Evolutionary conservation across 64 coral and sea anemone genomes (phyloP).

Genomic region (Montipora cactus): DNA sequence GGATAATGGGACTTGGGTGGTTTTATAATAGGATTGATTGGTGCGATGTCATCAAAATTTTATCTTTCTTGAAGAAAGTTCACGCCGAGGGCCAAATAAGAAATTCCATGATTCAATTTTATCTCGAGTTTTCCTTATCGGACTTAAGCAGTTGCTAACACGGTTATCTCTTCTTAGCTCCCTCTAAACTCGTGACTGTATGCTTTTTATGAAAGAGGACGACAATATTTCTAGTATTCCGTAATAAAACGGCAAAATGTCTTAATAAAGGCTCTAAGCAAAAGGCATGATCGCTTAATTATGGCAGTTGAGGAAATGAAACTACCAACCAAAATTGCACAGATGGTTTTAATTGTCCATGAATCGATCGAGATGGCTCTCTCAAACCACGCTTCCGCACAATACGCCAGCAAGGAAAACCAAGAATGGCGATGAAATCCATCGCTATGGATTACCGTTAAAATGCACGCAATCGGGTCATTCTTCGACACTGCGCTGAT

Average conservation of each 20-base stretch:
- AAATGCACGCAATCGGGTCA: conserved; percentile 18
- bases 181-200: not conserved
- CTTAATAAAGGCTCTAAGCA: not conserved
- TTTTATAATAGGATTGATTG: conserved; percentile 1
- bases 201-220: not conserved
- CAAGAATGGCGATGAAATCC: conserved; percentile 31
- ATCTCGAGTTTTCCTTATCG: not conserved
- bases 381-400: conserved; percentile 10
- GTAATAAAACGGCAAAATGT: not conserved
- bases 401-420: not conserved
- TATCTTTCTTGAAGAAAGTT: conserved; percentile 1
- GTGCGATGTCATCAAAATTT: not conserved
- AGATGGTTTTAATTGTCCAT: not conserved
- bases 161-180: not conserved
- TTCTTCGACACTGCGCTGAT: not conserved
- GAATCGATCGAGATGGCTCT: not conserved
- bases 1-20: not conserved
- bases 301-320: not conserved
- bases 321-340: not conserved
- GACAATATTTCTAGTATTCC: not conserved
- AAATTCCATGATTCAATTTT: conserved; percentile 1
- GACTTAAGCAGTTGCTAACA: not conserved
- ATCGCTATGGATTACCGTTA: conserved; percentile 7
- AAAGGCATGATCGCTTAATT: not conserved
- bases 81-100: not conserved